Conservation (phyloP, 2,113 vertebrate species). For the Acinonyx jubatus region DNA sequence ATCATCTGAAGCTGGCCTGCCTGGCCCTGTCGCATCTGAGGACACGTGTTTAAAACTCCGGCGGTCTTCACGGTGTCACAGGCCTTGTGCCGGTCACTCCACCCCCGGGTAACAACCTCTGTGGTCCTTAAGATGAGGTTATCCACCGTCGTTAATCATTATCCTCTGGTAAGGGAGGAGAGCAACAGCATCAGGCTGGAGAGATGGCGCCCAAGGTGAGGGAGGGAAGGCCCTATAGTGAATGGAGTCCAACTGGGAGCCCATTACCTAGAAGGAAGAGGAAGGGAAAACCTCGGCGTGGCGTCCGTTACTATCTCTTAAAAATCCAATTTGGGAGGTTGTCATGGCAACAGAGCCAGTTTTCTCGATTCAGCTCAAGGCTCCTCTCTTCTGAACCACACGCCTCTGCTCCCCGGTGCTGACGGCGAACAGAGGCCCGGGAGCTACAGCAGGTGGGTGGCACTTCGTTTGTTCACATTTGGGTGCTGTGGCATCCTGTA, state of each 20-base stretch:
- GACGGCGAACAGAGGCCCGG: not conserved
- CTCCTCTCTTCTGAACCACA: not conserved
- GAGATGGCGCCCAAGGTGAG: not conserved
- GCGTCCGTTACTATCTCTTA: not conserved
- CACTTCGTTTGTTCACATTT: not conserved
- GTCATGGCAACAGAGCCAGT: slow-evolving; percentile 48
- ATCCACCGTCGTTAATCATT: not conserved
- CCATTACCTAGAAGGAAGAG: not conserved
- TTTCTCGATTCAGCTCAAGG: not conserved
- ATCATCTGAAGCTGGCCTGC: not conserved
- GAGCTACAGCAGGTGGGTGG: not conserved
- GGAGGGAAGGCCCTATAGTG: not conserved
- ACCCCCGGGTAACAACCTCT: not conserved
- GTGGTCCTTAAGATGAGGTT: not conserved
- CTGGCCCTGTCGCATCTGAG: not conserved
- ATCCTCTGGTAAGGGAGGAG: not conserved
- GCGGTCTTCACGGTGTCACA: not conserved
- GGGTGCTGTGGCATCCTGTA: not conserved
- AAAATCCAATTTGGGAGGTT: slow-evolving; percentile 37
- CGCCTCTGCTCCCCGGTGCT: not conserved
- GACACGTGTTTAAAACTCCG: not conserved
- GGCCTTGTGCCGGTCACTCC: not conserved
- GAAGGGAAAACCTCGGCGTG: not conserved
- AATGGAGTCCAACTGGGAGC: not conserved
- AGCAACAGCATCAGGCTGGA: not conserved